Evolutionary conservation across 2,797 vertebrate genomes (phyloP).

Genomic region (Pseudochaenichthys georgianus): DNA sequence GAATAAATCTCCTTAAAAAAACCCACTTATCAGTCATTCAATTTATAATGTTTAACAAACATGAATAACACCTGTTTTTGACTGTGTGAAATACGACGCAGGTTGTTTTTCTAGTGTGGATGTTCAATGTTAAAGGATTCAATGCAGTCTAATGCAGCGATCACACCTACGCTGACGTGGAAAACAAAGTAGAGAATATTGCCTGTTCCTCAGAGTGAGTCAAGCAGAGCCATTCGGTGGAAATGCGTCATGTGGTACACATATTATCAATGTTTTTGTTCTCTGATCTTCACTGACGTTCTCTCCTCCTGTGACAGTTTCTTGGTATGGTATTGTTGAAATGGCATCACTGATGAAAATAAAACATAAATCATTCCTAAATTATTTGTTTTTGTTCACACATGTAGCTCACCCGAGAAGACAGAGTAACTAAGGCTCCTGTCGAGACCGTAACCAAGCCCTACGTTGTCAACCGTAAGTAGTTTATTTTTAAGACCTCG

Average conservation of each 20-base stretch:
- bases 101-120: no score
- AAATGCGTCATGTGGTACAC: no score
- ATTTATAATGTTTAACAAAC: not conserved
- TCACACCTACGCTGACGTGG: no score
- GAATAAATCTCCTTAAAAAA: not conserved
- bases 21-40: not conserved
- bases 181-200: no score
- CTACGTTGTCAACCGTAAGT: conserved; percentile 91
- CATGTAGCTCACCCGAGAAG: conserved; percentile 70
- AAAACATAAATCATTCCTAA: not conserved
- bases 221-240: no score
- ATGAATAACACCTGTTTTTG: not conserved
- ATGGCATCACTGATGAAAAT: not conserved
- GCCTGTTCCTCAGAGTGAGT: no score
- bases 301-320: not conserved
- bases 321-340: not conserved
- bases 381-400: not conserved
- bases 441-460: conserved; percentile 85
- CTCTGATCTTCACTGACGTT: not conserved
- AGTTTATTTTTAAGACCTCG: not conserved
- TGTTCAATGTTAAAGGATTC: no score
- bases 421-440: not conserved
- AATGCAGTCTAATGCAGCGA: no score
- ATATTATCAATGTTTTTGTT: no score
- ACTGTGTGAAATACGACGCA: no score